Conservation (phyloP, 2,113 vertebrate genomes). For the Nibea albiflora region DNA sequence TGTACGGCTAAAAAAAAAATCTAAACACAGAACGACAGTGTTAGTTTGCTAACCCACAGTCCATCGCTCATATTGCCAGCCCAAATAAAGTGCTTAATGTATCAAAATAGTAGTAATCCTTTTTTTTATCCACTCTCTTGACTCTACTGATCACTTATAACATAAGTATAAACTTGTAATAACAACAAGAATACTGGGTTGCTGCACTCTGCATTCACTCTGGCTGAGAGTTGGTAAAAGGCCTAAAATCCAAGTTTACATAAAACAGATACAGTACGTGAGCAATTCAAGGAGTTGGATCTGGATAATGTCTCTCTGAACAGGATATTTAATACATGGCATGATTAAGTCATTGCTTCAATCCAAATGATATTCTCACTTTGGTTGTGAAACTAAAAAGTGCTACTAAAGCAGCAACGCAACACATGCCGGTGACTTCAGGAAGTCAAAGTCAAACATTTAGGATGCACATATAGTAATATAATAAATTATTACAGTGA, state of each 20-base stretch:
- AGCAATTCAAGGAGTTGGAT: conserved; percentile 29
- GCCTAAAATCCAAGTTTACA: conserved; percentile 5
- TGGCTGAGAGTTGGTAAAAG: not conserved
- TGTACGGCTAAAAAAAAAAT: not conserved
- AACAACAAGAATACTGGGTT: not conserved
- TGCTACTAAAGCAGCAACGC: conserved; percentile 9
- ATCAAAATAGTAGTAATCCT: not conserved
- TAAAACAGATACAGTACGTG: conserved; percentile 7
- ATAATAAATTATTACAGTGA: not conserved
- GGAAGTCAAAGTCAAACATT: conserved; percentile 31
- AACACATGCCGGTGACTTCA: conserved; percentile 22
- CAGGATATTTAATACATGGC: not conserved
- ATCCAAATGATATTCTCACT: conserved; percentile 13
- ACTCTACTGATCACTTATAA: not conserved
- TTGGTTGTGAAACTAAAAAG: conserved; percentile 15
- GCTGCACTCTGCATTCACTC: not conserved
- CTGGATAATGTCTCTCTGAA: not conserved
- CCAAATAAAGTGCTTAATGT: not conserved
- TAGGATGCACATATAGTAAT: conserved; percentile 2
- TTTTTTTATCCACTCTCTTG: not conserved
- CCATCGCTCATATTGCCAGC: not conserved
- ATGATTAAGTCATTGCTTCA: conserved; percentile 1
- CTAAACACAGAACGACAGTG: not conserved
- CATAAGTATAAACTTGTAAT: not conserved
- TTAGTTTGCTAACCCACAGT: not conserved